phyloP scores from a whole-genome alignment of 2,888 invertebrate genomes.

The Thalpophila matura region DNA sequence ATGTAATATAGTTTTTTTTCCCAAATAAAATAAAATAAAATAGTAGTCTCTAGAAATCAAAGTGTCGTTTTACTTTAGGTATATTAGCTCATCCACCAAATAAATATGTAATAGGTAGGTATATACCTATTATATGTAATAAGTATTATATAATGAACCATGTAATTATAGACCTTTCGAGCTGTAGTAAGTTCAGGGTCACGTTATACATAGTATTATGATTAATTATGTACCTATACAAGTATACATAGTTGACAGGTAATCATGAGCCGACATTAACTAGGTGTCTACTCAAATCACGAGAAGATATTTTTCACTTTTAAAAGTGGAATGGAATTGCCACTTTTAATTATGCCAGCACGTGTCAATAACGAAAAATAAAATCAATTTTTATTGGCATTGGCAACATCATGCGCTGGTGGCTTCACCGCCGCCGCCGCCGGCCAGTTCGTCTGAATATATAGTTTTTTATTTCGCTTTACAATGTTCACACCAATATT shows the following conservation, averaged over 20 bases:
- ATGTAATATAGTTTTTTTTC: too few species aligned
- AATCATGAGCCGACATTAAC: background rate
- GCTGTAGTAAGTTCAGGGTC: background rate
- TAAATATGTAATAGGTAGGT: too few species aligned
- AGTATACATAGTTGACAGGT: background rate
- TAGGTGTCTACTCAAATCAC: slow-evolving; percentile 9
- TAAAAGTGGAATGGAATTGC: slow-evolving; percentile 8
- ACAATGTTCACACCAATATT: slow-evolving; percentile 65
- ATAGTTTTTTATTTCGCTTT: slow-evolving; percentile 66
- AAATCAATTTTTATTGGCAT: slow-evolving; percentile 69
- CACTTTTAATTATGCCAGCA: slow-evolving; percentile 65
- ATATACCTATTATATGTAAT: too few species aligned
- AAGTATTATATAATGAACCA: background rate
- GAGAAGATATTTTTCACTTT: slow-evolving; percentile 2
- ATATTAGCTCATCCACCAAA: too few species aligned
- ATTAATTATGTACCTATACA: too few species aligned
- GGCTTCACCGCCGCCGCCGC: slow-evolving; percentile 43
- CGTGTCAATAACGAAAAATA: slow-evolving; percentile 69
- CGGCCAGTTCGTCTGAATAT: slow-evolving; percentile 62
- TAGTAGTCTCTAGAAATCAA: too few species aligned
- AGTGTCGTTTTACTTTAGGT: too few species aligned
- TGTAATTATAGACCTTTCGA: background rate
- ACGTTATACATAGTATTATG: background rate
- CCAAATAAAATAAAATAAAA: too few species aligned
- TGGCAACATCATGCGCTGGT: slow-evolving; percentile 64